Percentiles rank a stretch among this genome's conserved stretches.
Evolutionary conservation across 2,888 invertebrate species (phyloP).

Genomic region (Amaurobius ferox): DNA sequence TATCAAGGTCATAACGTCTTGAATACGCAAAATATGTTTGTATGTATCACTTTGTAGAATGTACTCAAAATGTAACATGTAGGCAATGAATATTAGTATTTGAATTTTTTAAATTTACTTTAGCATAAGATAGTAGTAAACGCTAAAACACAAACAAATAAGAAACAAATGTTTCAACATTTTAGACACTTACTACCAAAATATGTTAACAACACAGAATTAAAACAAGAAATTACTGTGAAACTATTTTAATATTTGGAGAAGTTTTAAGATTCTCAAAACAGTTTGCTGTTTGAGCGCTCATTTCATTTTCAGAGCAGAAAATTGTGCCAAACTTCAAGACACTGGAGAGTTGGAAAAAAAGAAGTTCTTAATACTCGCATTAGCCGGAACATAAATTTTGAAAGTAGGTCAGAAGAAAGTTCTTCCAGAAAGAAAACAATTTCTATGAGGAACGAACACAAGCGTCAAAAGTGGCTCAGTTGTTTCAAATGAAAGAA

Average conservation of each 20-base stretch:
- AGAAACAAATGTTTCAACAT: no score
- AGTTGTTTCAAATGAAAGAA: no score
- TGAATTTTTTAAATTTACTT: no score
- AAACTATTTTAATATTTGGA: neutral
- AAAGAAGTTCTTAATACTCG: neutral
- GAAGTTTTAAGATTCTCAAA: neutral
- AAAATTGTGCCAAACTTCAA: neutral
- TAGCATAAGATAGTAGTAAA: no score
- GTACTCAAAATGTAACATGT: no score
- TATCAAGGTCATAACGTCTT: no score
- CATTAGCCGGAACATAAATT: constrained; percentile 5
- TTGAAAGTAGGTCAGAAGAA: neutral
- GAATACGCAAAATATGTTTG: no score
- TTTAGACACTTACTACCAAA: no score
- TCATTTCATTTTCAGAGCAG: neutral
- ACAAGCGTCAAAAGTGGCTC: neutral
- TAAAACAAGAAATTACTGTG: neutral
- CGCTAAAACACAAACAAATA: no score
- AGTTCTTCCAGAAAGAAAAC: neutral
- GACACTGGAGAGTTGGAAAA: neutral
- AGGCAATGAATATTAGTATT: no score
- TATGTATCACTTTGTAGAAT: no score
- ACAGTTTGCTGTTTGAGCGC: neutral
- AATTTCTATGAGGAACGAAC: neutral
- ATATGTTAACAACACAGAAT: neutral